Base-by-base conservation (phyloP, 2,888 invertebrate genomes). In the Thalpophila matura region DNA sequence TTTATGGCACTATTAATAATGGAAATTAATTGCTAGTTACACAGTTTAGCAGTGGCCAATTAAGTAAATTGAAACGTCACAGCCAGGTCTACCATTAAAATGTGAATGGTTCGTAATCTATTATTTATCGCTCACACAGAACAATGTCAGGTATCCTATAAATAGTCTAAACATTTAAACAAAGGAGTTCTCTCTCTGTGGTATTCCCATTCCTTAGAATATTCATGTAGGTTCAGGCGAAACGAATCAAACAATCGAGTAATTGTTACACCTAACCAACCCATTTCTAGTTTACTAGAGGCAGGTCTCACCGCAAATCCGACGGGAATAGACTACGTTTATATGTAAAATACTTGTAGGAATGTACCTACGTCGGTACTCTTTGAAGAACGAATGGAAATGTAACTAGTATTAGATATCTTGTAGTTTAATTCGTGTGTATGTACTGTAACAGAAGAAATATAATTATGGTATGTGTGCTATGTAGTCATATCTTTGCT, bases 211-310 rank as follows among this genome's bases (percentile, higher is more conserved):
- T 42, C 14, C 16, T 37, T 67, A 10, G 55, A 61, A 46, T 57
- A 62, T 74, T 74, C 33, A 55, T 12, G 46, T 47, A 38, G 50
- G 54, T 42, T 50, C 46, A 47, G 27, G 16, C 14, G 38, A 73
- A 74, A 62, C 37, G 38, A 62, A 71, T 68, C 54, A 74, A 56
- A 51, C 49, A 51, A 40, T 59, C 40, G 37, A 33, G 46, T 63
- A 54, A 65, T 60, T 65, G 58, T 53, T 57, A 43, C 46, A 54
- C 7, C 45, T 57, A 38, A 67, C 56, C 47, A 40, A 37, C 27
- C 49, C 37, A 18, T 50, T 62, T 70, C 50, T 56, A 53, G 47
- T 53, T 61, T 57, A 68, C 54, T 43, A 38, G 40, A 59, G 46
- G 27, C 56, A 33, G 47, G 18, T 54, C 49, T 66, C 42, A 58